Conservation (phyloP, 2,888 invertebrate genomes). For the Anarsia innoxiella region DNA sequence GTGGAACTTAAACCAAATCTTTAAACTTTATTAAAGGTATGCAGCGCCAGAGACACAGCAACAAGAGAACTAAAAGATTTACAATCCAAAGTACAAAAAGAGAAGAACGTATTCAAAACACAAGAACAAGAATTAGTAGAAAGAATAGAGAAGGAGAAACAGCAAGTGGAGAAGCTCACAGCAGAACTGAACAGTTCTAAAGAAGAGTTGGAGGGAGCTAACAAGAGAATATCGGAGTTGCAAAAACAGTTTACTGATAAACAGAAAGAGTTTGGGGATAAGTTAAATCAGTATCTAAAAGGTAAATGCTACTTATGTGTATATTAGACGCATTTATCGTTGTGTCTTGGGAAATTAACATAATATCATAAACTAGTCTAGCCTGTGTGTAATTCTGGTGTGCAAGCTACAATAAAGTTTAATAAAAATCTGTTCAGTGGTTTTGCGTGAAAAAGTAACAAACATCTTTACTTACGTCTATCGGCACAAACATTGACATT, state of each 20-base stretch:
- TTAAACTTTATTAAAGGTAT: too few species aligned
- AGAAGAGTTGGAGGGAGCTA: slow-evolving; percentile 71
- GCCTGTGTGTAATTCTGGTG: too few species aligned
- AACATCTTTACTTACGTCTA: too few species aligned
- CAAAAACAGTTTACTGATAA: slow-evolving; percentile 72
- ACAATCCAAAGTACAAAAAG: slow-evolving; percentile 52
- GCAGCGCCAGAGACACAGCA: slow-evolving; percentile 31
- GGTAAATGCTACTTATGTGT: too few species aligned
- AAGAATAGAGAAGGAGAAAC: slow-evolving; percentile 68
- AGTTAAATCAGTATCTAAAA: slow-evolving; percentile 55
- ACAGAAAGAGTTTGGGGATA: slow-evolving; percentile 65
- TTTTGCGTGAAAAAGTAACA: too few species aligned
- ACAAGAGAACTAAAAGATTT: slow-evolving; percentile 73
- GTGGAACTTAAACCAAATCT: too few species aligned
- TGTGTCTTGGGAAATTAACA: too few species aligned
- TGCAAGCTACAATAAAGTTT: too few species aligned
- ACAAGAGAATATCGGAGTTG: slow-evolving; percentile 71
- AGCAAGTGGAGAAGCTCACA: slow-evolving; percentile 66
- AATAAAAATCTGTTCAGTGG: too few species aligned
- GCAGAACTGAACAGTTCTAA: slow-evolving; percentile 60
- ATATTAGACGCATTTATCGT: too few species aligned
- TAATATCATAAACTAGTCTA: too few species aligned
- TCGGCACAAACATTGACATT: too few species aligned
- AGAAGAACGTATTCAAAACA: slow-evolving; percentile 46
- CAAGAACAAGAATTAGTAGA: slow-evolving; percentile 63